Evolutionary conservation across 37 sponge, comb jelly and placozoan genomes (phyloP), one percentile per base, ranked within the genome.

Genomic region (Agelas oroides): DNA sequence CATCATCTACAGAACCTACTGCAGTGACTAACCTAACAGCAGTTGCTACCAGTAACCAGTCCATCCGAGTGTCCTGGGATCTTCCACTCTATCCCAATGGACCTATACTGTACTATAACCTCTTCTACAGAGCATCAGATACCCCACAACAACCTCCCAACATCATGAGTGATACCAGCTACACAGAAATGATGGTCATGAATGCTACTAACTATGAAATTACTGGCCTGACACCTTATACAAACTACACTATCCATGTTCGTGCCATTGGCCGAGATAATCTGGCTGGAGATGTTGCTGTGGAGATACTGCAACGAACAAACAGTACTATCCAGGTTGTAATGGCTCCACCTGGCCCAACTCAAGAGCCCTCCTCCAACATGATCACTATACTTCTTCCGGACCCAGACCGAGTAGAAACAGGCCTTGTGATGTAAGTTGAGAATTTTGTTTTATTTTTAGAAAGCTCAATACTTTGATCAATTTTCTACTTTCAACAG

Each of bases 1-100:
- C 72, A 71, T 25, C 34, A n/a, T 53, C 66, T 79, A 36, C 78
- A 84, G 89, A 38, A 11, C 75, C 84, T 1, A 62, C 75, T 30
- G 56, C 62, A 24, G 74, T 89, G n/a, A 56, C 12, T 16, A 64
- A 64, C 54, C 70, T 78, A 12, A 65, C 67, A 24, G 82, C 82
- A 12, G 53, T 23, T 32, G 65, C 75, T 24, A 5, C 5, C 27
- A 66, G 23, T 23, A 36, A 60, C 14, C 17, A 52, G 19, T 58
- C 68, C 24, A 75, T 87, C 24, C 38, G 15, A 40, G 75, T 80
- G 33, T 58, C 40, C 0, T 87, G 88, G 88, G 59, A 65, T 53
- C 54, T 54, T 46, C 88, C 88, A 18, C n/a, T 20, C 12, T 75
- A 24, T 35, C 88, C 88, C 37, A 79, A 87, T 81, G 81, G 76